Evolutionary conservation across 2,888 invertebrate species (phyloP), one percentile per base, ranked within the genome.

Genomic region (Diaprepes abbreviatus): DNA sequence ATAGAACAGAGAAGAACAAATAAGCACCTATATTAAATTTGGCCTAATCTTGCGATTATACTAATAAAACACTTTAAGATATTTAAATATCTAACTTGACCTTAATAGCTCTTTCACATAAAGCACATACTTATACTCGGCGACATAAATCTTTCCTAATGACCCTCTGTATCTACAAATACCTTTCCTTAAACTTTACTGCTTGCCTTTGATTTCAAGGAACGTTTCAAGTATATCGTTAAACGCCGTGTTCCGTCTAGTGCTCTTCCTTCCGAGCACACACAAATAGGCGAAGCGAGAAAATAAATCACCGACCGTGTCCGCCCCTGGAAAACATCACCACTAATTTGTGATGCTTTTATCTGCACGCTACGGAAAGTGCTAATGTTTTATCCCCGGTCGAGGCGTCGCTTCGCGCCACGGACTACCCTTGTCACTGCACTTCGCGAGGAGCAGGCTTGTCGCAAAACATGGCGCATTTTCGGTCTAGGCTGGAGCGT

Each of bases 271-370:
- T 68, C 43, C 62, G 38, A 57, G 59, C 60, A 43, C 52, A 57
- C 50, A 63, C 64, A 67, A 66, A 67, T 67, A 68, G 72, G 59
- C 65, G 67, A 63, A 72, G 43, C 64, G 70, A 62, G 43, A 48
- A 59, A 66, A 73, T 71, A 74, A 71, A 74, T 73, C 71, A 71
- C 50, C 52, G 33, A 33, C 33, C 64, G 50, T 57, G 71, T 72
- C 69, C 71, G 74, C 73, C 70, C 74, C 65, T 69, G 67, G 66
- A 69, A 79, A 73, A 73, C 76, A 78, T 76, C 75, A 63, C 72
- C 77, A 70, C 75, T 81, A 82, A 82, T 82, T 82, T 81, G 81
- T 82, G 81, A 81, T 78, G 82, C 81, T 82, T 82, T 82, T 81
- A 82, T 82, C 81, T 79, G 77, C 77, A 77, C 77, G 75, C 78